phyloP scores from a whole-genome alignment of 64 coral and sea anemone species.

The Pocillopora verrucosa region DNA sequence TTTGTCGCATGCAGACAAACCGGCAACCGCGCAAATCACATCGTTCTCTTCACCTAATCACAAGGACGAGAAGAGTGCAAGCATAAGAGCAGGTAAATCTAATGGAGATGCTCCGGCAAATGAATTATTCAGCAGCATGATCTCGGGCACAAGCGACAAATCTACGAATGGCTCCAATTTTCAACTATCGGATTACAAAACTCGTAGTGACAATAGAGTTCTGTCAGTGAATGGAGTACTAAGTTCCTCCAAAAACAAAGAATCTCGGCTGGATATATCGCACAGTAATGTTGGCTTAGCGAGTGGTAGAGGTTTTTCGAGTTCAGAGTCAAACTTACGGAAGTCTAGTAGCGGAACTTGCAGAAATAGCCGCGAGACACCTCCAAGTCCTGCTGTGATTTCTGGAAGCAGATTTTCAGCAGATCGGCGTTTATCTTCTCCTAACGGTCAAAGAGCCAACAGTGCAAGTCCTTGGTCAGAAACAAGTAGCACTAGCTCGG shows the following conservation, averaged over 20 bases:
- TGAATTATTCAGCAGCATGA: conserved; percentile 9
- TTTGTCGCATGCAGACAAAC: not conserved
- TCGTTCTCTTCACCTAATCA: not conserved
- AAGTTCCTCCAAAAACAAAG: not conserved
- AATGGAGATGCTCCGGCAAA: not conserved
- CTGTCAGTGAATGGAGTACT: not conserved
- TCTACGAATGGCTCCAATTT: not conserved
- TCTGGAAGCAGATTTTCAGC: not conserved
- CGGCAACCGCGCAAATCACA: not conserved
- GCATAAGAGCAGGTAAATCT: not conserved
- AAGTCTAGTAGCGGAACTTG: not conserved
- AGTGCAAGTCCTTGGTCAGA: conserved; percentile 27
- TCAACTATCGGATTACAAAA: conserved; percentile 5
- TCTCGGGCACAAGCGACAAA: not conserved
- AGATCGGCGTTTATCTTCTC: not conserved
- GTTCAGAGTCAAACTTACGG: not conserved
- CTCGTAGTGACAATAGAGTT: not conserved
- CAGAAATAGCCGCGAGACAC: not conserved
- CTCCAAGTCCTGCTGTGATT: not conserved
- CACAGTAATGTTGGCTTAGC: not conserved
- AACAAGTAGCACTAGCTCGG: conserved; percentile 22
- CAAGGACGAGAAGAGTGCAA: not conserved
- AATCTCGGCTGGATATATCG: not conserved
- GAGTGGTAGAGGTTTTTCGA: not conserved
- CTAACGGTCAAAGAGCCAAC: conserved; percentile 14